Evolutionary conservation across 2,888 invertebrate genomes (phyloP), one percentile per base, ranked within the genome.

Genomic region (Epirrita christyi): DNA sequence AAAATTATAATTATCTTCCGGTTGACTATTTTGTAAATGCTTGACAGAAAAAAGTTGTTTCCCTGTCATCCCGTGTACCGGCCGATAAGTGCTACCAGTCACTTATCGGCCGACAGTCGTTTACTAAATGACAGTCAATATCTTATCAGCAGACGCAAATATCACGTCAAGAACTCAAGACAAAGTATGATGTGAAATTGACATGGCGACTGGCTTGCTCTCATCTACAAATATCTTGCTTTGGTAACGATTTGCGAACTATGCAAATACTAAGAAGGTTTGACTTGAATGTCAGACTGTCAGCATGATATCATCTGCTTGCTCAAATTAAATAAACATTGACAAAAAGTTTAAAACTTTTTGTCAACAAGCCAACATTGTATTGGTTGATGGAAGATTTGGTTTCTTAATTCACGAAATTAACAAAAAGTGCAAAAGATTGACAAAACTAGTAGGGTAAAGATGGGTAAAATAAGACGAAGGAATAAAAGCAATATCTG

Each of bases 181-280:
- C 59, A 56, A 44, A 47, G 36, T 59, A 59, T 60, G 32, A 53
- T 55, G 13, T 28, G 27, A 60, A 54, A 46, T 46, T 50, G 59
- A 52, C 40, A 14, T 54, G 51, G 50, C 47, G 49, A 53, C 42
- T 29, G 9, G 11, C 15, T 40, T 21, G 21, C 21, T 27, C 10
- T 44, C 29, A 36, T 46, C 41, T 34, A 46, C 54, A 58, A 66
- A 66, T 56, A 55, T 61, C 61, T 47, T 53, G 54, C 49, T 54
- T 56, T 55, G 49, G n/a, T 42, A 61, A 51, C 42, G 49, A 32
- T 48, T 42, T 47, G 52, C 48, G 45, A 46, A 34, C 21, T 53
- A 34, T 36, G 14, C 42, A 47, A 46, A 45, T 13, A 46, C 7
- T 53, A 13, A 37, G 29, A 9, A 52, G 37, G 47, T 32, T 54